Base-by-base conservation (phyloP, 2,113 vertebrate species). In the Phyllostomus discolor region DNA sequence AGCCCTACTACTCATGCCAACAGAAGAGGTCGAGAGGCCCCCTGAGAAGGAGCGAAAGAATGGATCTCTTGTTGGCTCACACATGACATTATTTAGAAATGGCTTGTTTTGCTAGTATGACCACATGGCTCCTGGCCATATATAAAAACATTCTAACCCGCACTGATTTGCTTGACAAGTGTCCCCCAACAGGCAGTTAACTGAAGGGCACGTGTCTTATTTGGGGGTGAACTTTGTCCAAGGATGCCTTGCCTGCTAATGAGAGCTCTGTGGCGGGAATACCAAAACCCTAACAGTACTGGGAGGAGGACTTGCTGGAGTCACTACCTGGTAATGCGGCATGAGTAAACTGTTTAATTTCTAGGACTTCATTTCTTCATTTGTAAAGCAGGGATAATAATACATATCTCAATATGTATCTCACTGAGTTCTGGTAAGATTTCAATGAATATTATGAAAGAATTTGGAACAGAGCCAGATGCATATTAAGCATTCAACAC, bases 31-130 rank as follows among this genome's bases (percentile, higher is more conserved):
- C 28, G 43, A 86, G 83, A 96, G 93, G 91, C 46, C 97, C 95
- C 96, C 97, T n/a, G 88, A 93, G 95, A 97, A 95, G 83, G 16
- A 91, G 41, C 80, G 86, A 93, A 98, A 98, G 98, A 98, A 98
- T 96, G 48, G 0, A 35, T 87, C 96, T 97, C 90, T 98, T 98
- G 98, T 98, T 98, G 97, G 89, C 96, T 97, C 91, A 91, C 96
- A 98, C 87, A 96, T 92, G 76, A 96, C 98, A 96, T 97, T 98
- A 98, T 98, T 98, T 98, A 96, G 97, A 98, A 98, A 98, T 94
- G 88, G 97, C 98, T 98, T 98, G 92, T 98, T 98, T 98, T 98
- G 90, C 87, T 98, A 98, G 98, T 98, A 96, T 98, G 8, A 0
- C 92, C 97, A 98, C 97, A 98, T 98, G 96, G 91, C 43, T 98